Base-by-base conservation (phyloP, 2,797 vertebrate species). In the Hydrolagus colliei region DNA sequence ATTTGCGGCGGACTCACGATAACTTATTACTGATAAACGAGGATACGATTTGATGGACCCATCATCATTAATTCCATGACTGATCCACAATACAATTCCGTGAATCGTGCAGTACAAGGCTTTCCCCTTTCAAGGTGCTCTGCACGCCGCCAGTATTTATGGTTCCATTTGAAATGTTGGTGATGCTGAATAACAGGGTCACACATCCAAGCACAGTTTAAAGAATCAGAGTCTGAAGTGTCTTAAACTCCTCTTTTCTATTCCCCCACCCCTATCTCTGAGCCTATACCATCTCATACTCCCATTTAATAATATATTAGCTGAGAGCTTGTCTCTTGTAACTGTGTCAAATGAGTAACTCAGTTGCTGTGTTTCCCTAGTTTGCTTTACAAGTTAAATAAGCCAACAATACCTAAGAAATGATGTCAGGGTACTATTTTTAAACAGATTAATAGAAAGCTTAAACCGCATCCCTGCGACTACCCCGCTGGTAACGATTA, bases 111-210 rank as follows among this genome's bases (percentile, higher is more conserved):
- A 52, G 18, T 84, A 67, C 65, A 68, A 52, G 27, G 20, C 65
- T 10, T 52, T 84, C 62, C 71, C 27, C n/a, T 71, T 65, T 82
- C 65, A 71, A 67, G 16, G 71, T 84, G 79, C 52, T 84, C 65
- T 65, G 41, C 9, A 35, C 22, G 35, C 62, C 32, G 65, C 32
- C 52, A 35, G 22, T 68, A 20, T 84, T 82, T 18, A 63, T 71
- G 27, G 65, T 82, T 27, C 27, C 65, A 63, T 32, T 67, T 82
- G 65, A 62, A 41, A 35, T 27, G 71, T 20, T 84, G 35, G 65
- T 41, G 71, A 16, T 11, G 16, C 9, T 68, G 65, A 71, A 27
- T 18, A 11, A 84, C 32, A 68, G 63, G 20, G 14, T 82, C 20
- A 41, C 35, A 80, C 9, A 27, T 14, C 27, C 13, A 80, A 3